A percentile compares a stretch with the other conserved stretches of the same genome.
Evolutionary conservation across 2,888 invertebrate species (phyloP).

Genomic region (Meliscaeva auricollis): DNA sequence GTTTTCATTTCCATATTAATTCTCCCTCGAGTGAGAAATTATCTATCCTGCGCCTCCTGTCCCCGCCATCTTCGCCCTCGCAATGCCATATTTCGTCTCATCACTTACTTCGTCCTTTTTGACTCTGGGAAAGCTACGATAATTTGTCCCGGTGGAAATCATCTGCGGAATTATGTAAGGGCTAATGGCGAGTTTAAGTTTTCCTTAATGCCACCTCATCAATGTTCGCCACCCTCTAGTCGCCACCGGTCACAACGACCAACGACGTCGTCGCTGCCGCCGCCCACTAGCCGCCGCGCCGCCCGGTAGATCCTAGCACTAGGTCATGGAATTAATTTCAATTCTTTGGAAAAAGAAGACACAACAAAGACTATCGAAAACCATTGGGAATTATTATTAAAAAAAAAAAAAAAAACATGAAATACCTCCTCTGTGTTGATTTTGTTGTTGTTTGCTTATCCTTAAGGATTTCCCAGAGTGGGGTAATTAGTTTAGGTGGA

Average conservation of each 20-base stretch:
- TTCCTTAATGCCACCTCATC: constrained; percentile 34
- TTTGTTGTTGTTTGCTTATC: constrained; percentile 37
- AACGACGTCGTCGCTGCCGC: too few relatives aligned
- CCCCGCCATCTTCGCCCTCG: not conserved
- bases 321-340: constrained; percentile 49
- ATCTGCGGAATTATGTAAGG: constrained; percentile 61
- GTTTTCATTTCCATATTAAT: constrained; percentile 69
- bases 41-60: constrained; percentile 31
- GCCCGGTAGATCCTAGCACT: constrained; percentile 2
- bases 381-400: constrained; percentile 39
- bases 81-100: not conserved
- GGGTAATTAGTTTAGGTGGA: constrained; percentile 33
- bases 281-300: not conserved
- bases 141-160: constrained; percentile 75
- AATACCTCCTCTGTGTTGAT: not conserved
- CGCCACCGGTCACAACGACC: not conserved
- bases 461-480: constrained; percentile 24
- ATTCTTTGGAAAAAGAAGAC: constrained; percentile 17
- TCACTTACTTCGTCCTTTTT: constrained; percentile 2
- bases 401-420: not conserved
- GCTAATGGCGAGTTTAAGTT: constrained; percentile 60
- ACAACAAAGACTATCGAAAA: constrained; percentile 33
- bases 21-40: constrained; percentile 60
- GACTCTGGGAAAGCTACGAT: constrained; percentile 60
- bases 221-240: not conserved